A percentile compares a stretch with the other conserved stretches of the same genome.
Evolutionary conservation across 2,888 invertebrate species (phyloP).

Genomic region (Epirrita christyi): DNA sequence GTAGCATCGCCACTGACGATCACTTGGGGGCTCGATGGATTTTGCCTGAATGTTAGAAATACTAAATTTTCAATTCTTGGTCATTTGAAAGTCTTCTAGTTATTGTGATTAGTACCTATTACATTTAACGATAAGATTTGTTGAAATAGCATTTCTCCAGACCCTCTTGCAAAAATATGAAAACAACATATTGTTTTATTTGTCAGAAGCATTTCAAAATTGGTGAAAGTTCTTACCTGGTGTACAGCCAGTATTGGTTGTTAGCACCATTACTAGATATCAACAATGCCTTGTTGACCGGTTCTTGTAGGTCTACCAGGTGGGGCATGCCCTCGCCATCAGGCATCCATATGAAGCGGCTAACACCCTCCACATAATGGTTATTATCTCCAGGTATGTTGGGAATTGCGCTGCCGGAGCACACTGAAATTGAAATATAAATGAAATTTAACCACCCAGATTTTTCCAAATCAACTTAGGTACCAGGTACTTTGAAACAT

Average conservation of each 20-base stretch:
- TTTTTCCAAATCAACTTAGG: too few relatives aligned
- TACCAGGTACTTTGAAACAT: too few relatives aligned
- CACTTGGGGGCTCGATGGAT: conserved; percentile 56
- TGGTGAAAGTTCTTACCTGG: conserved; percentile 46
- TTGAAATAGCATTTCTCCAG: too few relatives aligned
- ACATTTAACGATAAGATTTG: too few relatives aligned
- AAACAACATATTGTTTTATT: too few relatives aligned
- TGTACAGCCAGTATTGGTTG: conserved; percentile 68
- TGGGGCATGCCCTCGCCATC: conserved; percentile 63
- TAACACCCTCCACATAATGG: conserved; percentile 72
- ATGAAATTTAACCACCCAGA: not conserved
- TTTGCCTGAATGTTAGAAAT: conserved; percentile 53
- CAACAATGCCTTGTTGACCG: conserved; percentile 44
- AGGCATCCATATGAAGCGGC: conserved; percentile 76
- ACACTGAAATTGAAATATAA: conserved; percentile 41
- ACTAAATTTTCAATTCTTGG: too few relatives aligned
- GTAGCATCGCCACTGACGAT: conserved; percentile 55
- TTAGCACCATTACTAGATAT: conserved; percentile 59
- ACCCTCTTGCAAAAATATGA: too few relatives aligned
- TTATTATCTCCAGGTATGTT: conserved; percentile 68
- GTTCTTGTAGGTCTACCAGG: conserved; percentile 64
- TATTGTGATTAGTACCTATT: too few relatives aligned
- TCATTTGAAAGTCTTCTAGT: too few relatives aligned
- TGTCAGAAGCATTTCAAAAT: too few relatives aligned
- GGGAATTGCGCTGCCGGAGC: conserved; percentile 50